Conservation (phyloP, 2,888 invertebrate genomes). For the Acleris emargana region DNA sequence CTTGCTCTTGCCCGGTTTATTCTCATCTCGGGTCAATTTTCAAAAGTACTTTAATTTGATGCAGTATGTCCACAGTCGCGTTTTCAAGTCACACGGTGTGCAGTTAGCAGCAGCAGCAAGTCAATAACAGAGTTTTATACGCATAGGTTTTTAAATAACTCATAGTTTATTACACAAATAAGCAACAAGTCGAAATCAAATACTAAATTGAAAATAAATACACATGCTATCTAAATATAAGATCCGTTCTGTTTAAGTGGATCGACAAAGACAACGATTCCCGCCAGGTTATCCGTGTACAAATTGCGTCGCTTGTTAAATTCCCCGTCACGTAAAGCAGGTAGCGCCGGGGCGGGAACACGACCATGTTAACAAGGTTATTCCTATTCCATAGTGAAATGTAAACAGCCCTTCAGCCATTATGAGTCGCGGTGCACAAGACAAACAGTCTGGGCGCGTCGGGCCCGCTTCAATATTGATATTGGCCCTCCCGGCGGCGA, state of each 20-base stretch:
- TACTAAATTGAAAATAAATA: not conserved
- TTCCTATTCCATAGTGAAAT: slow-evolving; percentile 67
- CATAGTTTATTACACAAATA: too few species aligned
- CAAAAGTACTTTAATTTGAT: too few species aligned
- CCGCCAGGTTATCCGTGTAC: slow-evolving; percentile 23
- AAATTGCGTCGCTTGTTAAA: slow-evolving; percentile 18
- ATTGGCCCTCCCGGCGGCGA: slow-evolving; percentile 49
- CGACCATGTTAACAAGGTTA: slow-evolving; percentile 70
- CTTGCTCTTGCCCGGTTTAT: too few species aligned
- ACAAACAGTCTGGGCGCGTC: slow-evolving; percentile 66
- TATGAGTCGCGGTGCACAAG: slow-evolving; percentile 70
- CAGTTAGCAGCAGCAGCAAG: too few species aligned
- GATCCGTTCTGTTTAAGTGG: slow-evolving; percentile 8
- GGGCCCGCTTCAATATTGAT: slow-evolving; percentile 72
- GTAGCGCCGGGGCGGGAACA: slow-evolving; percentile 39
- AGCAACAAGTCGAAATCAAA: not conserved
- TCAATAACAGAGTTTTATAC: not conserved
- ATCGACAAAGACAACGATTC: slow-evolving; percentile 30
- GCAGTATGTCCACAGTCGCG: too few species aligned
- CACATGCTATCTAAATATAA: not conserved
- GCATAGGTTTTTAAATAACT: not conserved
- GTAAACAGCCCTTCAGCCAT: slow-evolving; percentile 72
- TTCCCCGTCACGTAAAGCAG: slow-evolving; percentile 40
- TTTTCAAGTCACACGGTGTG: too few species aligned
- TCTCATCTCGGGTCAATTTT: too few species aligned